phyloP scores from a whole-genome alignment of 2,888 invertebrate species.

The Abrostola tripartita region DNA sequence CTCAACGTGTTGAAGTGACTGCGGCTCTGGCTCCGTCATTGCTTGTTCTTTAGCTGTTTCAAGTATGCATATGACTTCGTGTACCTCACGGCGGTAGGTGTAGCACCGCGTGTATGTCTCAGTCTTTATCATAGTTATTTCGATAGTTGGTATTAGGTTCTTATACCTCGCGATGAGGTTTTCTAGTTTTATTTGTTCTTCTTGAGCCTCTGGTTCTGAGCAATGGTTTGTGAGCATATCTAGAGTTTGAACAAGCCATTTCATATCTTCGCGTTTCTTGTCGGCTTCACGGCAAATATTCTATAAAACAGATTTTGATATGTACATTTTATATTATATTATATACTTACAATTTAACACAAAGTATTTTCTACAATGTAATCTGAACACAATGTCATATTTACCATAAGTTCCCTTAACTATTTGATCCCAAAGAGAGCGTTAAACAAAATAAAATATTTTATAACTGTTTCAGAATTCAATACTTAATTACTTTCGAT shows the following conservation, averaged over 20 bases:
- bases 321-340: constrained; percentile 1
- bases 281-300: constrained; percentile 97
- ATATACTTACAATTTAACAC: not conserved
- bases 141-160: constrained; percentile 96
- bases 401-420: constrained; percentile 87
- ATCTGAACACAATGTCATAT: constrained; percentile 38
- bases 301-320: constrained; percentile 82
- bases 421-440: constrained; percentile 68
- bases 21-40: constrained; percentile 90
- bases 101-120: constrained; percentile 97
- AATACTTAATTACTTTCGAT: not conserved
- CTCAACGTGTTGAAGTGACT: constrained; percentile 92
- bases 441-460: constrained; percentile 45
- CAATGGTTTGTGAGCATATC: constrained; percentile 95
- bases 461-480: not conserved
- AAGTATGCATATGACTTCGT: constrained; percentile 94
- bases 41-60: constrained; percentile 93
- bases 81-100: constrained; percentile 96
- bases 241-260: constrained; percentile 97
- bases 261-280: constrained; percentile 96
- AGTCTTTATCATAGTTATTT: constrained; percentile 97
- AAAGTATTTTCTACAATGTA: not conserved
- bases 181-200: constrained; percentile 94
- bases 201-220: constrained; percentile 92
- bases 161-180: constrained; percentile 95